Conservation (phyloP, 2,888 invertebrate species). For the Drosophila yooni region DNA sequence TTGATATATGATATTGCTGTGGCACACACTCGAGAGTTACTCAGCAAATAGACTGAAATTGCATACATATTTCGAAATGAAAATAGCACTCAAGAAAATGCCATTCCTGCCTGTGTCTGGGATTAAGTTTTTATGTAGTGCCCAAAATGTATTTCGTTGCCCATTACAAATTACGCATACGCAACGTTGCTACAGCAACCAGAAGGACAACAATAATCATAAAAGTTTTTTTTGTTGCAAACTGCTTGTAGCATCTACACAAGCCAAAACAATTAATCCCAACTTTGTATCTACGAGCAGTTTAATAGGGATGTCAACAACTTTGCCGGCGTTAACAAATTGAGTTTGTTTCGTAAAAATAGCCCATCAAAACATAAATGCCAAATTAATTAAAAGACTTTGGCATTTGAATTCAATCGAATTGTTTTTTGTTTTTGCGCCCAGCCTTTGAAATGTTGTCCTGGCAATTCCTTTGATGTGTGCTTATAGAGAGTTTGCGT, state of each 20-base stretch:
- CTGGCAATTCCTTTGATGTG: background rate
- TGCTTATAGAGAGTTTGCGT: background rate
- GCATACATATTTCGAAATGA: conserved; percentile 39
- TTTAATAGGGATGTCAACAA: conserved; percentile 28
- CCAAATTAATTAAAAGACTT: conserved; percentile 24
- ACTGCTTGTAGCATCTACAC: conserved; percentile 48
- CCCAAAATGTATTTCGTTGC: conserved; percentile 53
- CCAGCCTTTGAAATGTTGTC: background rate
- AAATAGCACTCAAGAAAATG: conserved; percentile 22
- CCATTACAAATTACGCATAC: conserved; percentile 48
- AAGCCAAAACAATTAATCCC: conserved; percentile 54
- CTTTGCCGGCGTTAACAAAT: conserved; percentile 10
- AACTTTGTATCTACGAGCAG: conserved; percentile 22
- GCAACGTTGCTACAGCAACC: conserved; percentile 38
- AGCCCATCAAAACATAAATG: conserved; percentile 6
- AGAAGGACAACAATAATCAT: background rate
- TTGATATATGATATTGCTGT: conserved; percentile 59
- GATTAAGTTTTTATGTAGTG: conserved; percentile 54
- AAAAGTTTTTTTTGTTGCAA: conserved; percentile 41
- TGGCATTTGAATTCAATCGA: conserved; percentile 8
- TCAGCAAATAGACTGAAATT: conserved; percentile 60
- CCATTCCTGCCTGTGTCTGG: background rate
- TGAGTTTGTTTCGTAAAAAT: conserved; percentile 23
- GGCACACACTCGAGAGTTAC: conserved; percentile 31
- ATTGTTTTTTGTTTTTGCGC: background rate